Conservation (phyloP, 2,888 invertebrate genomes). For the Hydrotaea cyrtoneurina region DNA sequence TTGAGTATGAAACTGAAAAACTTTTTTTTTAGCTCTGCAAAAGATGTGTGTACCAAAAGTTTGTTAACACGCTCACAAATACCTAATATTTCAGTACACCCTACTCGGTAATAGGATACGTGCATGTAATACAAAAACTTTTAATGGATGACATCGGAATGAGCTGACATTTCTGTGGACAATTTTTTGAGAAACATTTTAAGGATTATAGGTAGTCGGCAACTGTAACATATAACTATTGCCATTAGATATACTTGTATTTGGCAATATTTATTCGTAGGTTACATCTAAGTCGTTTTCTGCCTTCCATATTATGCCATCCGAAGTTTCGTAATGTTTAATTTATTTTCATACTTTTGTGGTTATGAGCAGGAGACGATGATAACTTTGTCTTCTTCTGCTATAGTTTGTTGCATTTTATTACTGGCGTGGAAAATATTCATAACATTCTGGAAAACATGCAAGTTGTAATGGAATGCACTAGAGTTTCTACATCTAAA, state of each 20-base stretch:
- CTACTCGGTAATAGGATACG: neutral
- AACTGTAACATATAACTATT: no score
- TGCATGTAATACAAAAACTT: no score
- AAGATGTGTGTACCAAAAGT: neutral
- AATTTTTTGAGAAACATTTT: no score
- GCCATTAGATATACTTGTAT: no score
- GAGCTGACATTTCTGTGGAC: neutral
- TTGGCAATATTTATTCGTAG: no score
- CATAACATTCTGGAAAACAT: slow-evolving; percentile 23
- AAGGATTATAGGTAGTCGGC: no score
- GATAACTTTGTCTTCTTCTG: slow-evolving; percentile 14
- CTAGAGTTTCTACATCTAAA: neutral
- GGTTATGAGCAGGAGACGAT: neutral
- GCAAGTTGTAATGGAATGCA: slow-evolving; percentile 25
- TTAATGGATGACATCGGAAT: neutral
- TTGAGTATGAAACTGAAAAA: neutral
- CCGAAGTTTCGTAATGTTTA: neutral
- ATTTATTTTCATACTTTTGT: slow-evolving; percentile 9
- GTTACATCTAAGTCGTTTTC: no score
- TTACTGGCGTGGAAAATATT: neutral
- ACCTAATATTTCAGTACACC: neutral
- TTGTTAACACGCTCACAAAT: neutral
- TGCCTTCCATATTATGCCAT: neutral
- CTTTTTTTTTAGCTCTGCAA: neutral
- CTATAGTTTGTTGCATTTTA: slow-evolving; percentile 12